These are phyloP conservation scores for Prolemur simus DNA, from an alignment of 2,113 vertebrate genomes.

Conservation along the genomic window DNA sequence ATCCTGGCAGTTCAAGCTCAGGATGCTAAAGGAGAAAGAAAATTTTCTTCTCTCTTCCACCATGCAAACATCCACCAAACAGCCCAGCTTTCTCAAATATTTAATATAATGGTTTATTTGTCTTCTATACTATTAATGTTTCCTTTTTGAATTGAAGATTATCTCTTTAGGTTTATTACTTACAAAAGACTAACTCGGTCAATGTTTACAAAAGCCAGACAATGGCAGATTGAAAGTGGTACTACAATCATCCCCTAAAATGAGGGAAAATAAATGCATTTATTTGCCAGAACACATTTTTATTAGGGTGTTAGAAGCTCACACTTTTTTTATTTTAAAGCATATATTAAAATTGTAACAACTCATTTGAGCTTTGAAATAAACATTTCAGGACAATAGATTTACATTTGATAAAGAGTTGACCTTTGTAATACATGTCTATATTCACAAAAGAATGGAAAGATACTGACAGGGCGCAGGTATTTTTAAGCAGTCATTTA, in stretches of 20 bases:
- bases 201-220: background rate
- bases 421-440: background rate
- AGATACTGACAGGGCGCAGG: background rate
- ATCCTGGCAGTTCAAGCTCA: background rate
- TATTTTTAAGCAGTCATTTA: conserved; percentile 13
- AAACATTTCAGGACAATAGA: background rate
- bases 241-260: background rate
- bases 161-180: background rate
- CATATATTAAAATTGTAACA: background rate
- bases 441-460: background rate
- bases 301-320: background rate
- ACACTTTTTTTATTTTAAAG: background rate
- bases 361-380: background rate
- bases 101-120: background rate
- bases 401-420: background rate
- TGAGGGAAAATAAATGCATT: background rate
- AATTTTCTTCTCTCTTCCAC: background rate
- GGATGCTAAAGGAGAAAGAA: background rate
- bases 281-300: background rate
- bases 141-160: background rate
- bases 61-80: background rate
- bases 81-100: background rate
- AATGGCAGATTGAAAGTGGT: background rate
- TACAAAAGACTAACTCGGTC: background rate
- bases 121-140: background rate